Conservation (phyloP, 2,113 vertebrate genomes). For the Podarcis muralis region DNA sequence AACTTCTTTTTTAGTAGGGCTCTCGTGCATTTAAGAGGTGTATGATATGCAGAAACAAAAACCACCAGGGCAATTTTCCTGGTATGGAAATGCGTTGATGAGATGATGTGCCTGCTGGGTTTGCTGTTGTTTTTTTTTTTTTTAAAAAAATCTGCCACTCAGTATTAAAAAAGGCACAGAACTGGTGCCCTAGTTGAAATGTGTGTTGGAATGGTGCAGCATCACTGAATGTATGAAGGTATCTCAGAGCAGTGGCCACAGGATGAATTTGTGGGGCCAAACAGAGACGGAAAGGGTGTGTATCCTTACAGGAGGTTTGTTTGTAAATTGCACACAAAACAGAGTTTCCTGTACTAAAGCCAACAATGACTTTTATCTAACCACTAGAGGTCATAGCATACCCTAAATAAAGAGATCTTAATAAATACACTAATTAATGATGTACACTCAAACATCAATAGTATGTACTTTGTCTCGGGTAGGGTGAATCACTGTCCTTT, state of each 20-base stretch:
- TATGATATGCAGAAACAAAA: neutral
- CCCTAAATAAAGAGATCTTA: slow-evolving; percentile 27
- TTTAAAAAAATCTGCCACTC: neutral
- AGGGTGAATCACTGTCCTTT: neutral
- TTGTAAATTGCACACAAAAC: neutral
- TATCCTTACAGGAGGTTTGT: neutral
- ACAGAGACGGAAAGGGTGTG: neutral
- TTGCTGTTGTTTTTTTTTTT: neutral
- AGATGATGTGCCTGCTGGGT: neutral
- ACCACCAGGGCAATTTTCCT: neutral
- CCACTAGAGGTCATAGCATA: slow-evolving; percentile 69
- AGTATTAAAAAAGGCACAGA: neutral
- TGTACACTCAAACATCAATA: accelerated
- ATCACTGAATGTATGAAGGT: neutral
- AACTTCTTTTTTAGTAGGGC: no score
- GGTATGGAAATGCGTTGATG: neutral
- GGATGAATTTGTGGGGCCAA: neutral
- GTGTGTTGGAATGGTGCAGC: neutral
- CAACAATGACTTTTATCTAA: neutral
- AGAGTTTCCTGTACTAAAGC: neutral
- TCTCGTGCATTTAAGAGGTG: neutral
- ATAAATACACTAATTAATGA: accelerated
- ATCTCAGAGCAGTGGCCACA: no score
- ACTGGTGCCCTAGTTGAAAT: neutral
- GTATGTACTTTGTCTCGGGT: neutral